These are phyloP conservation scores for Gasterosteus nipponicus DNA, from an alignment of 2,113 vertebrate genomes.

Conservation along the genomic window DNA sequence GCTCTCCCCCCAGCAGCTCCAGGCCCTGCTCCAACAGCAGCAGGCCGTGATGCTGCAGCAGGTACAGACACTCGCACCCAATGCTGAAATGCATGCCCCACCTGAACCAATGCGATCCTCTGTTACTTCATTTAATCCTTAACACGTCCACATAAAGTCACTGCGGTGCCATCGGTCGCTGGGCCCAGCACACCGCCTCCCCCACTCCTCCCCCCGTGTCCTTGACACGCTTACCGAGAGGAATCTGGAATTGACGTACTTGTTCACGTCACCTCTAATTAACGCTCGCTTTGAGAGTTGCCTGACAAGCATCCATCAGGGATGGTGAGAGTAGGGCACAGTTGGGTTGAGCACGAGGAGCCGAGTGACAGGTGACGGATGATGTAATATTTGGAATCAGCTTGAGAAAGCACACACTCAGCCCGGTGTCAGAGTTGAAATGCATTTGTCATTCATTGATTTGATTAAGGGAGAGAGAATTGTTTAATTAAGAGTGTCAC, in stretches of 20 bases:
- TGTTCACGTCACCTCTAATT: conserved; percentile 76
- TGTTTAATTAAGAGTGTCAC: conserved; percentile 76
- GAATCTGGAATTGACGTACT: conserved; percentile 71
- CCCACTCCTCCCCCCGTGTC: conserved; percentile 66
- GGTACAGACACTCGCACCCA: conserved; percentile 80
- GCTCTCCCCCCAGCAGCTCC: conserved; percentile 97
- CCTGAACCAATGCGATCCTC: neutral
- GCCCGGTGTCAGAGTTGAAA: conserved; percentile 66
- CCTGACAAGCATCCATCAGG: conserved; percentile 74
- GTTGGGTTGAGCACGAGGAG: conserved; percentile 31
- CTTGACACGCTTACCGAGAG: conserved; percentile 80
- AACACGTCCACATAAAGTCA: conserved; percentile 38
- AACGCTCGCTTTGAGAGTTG: conserved; percentile 73
- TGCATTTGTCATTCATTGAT: conserved; percentile 64
- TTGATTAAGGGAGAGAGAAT: conserved; percentile 75
- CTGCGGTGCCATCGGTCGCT: conserved; percentile 25
- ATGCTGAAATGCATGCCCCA: neutral
- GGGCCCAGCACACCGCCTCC: conserved; percentile 47
- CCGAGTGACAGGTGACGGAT: conserved; percentile 59
- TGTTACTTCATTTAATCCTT: neutral
- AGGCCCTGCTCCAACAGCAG: conserved; percentile 97
- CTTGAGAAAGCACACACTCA: conserved; percentile 41
- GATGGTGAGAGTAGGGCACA: conserved; percentile 58
- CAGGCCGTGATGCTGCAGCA: conserved; percentile 99
- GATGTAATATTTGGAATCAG: conserved; percentile 70